phyloP scores from a whole-genome alignment of 2,888 invertebrate genomes.

The Mechanitis messenoides region DNA sequence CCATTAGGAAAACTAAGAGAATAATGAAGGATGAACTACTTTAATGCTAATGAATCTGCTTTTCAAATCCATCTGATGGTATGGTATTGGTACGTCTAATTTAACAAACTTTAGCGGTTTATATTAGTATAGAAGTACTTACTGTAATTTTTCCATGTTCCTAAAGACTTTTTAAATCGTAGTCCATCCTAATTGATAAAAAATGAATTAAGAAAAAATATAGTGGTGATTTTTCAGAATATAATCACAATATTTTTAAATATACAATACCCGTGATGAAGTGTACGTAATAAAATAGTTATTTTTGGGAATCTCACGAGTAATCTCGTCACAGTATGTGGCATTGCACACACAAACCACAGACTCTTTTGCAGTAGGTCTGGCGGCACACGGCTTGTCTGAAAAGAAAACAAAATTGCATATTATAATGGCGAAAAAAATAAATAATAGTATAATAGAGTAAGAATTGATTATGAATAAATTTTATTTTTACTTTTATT shows the following conservation, averaged over 20 bases:
- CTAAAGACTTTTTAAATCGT: constrained; percentile 46
- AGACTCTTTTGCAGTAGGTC: constrained; percentile 33
- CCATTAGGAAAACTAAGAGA: no score
- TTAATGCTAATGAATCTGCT: no score
- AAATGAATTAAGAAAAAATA: neutral
- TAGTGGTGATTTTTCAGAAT: neutral
- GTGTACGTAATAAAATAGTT: constrained; percentile 54
- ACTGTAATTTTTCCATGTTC: constrained; percentile 19
- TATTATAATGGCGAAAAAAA: no score
- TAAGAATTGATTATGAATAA: no score
- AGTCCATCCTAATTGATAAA: constrained; percentile 40
- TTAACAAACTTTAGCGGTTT: no score
- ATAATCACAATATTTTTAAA: no score
- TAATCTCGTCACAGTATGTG: constrained; percentile 58
- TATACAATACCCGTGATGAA: constrained; percentile 36
- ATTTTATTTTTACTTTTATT: no score
- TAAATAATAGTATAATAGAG: no score
- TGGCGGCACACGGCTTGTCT: constrained; percentile 42
- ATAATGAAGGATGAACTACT: no score
- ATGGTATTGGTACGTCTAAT: no score
- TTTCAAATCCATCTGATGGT: no score
- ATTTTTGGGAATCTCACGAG: constrained; percentile 38
- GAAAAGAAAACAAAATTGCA: constrained; percentile 1
- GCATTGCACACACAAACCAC: constrained; percentile 59
- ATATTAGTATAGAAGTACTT: constrained; percentile 12